phyloP scores from a whole-genome alignment of 2,888 invertebrate species.

The Doris montereyensis region DNA sequence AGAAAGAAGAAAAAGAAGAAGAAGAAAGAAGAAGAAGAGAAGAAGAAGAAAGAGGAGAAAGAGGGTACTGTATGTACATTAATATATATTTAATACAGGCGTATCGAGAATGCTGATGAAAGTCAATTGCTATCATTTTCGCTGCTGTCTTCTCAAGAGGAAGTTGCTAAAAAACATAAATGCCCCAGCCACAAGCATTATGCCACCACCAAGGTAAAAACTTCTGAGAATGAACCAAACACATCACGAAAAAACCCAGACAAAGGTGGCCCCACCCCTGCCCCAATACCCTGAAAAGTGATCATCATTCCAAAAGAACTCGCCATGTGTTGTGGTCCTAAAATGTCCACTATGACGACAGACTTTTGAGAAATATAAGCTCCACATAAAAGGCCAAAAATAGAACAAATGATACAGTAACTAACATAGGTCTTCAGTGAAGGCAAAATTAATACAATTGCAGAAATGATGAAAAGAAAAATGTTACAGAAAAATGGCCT shows the following conservation, averaged over 20 bases:
- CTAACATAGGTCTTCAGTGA: slow-evolving; percentile 45
- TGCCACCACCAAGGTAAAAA: slow-evolving; percentile 47
- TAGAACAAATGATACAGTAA: slow-evolving; percentile 48
- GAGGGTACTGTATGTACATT: too few species aligned
- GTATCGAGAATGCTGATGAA: too few species aligned
- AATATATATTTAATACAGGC: too few species aligned
- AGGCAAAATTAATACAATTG: slow-evolving; percentile 53
- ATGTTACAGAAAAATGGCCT: slow-evolving; percentile 55
- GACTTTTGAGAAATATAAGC: slow-evolving; percentile 64
- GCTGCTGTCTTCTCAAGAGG: background rate
- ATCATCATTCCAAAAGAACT: slow-evolving; percentile 61
- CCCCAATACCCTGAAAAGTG: slow-evolving; percentile 60
- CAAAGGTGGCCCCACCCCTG: slow-evolving; percentile 59
- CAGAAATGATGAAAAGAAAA: slow-evolving; percentile 54
- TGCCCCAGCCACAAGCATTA: slow-evolving; percentile 34
- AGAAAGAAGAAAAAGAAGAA: too few species aligned
- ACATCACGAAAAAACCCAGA: slow-evolving; percentile 54
- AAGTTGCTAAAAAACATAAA: slow-evolving; percentile 45
- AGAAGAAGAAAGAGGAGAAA: too few species aligned
- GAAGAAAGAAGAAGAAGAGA: too few species aligned
- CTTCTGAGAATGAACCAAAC: slow-evolving; percentile 43
- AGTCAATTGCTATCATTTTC: too few species aligned
- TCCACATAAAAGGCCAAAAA: slow-evolving; percentile 59
- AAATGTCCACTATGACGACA: slow-evolving; percentile 60
- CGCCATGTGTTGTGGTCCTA: slow-evolving; percentile 57